A percentile compares a stretch with the other conserved stretches of the same genome.
Conservation (phyloP, 30 jellyfish, hydroid and myxozoan species). For the Aurelia coerulea region DNA sequence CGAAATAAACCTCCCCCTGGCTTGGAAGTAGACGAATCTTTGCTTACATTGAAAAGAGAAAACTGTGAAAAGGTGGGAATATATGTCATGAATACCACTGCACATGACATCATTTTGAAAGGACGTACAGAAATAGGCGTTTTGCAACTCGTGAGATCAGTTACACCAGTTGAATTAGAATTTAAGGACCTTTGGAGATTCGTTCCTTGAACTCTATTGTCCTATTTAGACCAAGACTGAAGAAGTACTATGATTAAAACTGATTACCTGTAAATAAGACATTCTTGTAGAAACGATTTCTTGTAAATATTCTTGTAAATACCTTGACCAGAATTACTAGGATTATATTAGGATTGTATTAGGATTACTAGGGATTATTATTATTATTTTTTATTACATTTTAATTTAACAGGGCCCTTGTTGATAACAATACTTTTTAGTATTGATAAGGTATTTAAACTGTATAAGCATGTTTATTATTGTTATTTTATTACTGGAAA, state of each 20-base stretch:
- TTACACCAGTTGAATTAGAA: constrained; percentile 14
- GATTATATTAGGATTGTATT: not conserved
- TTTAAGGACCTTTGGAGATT: not conserved
- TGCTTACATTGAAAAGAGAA: not conserved
- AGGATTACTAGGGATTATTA: not conserved
- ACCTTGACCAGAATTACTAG: not conserved
- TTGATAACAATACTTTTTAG: not conserved
- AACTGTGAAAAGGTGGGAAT: not conserved
- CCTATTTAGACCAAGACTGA: not conserved
- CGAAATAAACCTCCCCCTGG: not conserved
- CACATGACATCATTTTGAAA: not conserved
- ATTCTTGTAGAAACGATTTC: not conserved
- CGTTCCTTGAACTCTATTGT: no score
- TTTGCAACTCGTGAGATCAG: constrained; percentile 8
- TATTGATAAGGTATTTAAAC: not conserved
- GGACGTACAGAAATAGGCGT: not conserved
- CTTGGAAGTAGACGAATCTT: no score
- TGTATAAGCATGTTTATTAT: not conserved
- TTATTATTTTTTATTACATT: not conserved
- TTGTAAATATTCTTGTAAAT: not conserved
- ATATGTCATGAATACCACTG: not conserved
- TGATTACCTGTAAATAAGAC: not conserved
- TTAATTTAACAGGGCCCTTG: constrained; percentile 1
- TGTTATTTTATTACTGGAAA: no score
- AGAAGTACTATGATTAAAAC: not conserved